These are phyloP conservation scores for Hyla sarda DNA, from an alignment of 2,113 vertebrate species.

Conservation along the genomic window DNA sequence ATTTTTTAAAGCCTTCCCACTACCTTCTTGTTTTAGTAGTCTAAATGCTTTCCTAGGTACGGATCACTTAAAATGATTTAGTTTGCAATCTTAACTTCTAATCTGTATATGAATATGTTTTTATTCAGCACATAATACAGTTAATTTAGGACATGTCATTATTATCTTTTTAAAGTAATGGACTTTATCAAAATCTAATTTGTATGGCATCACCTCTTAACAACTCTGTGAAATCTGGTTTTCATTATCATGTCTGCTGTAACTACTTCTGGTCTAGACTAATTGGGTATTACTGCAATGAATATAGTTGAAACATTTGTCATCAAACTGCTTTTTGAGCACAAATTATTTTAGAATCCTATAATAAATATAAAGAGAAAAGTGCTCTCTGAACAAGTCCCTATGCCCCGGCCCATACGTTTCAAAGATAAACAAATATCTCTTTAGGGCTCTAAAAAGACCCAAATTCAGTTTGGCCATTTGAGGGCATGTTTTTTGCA, in stretches of 20 bases:
- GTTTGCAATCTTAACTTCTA: neutral
- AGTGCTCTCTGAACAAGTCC: neutral
- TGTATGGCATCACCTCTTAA: neutral
- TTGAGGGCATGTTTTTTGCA: no score
- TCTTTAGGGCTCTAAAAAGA: no score
- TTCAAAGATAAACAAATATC: no score
- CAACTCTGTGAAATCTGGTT: neutral
- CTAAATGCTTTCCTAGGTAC: no score
- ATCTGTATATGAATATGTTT: neutral
- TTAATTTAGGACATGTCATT: neutral
- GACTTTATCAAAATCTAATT: slow-evolving; percentile 27
- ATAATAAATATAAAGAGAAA: neutral
- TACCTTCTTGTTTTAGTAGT: no score
- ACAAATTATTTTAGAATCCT: neutral
- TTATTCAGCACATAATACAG: neutral
- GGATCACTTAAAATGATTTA: neutral
- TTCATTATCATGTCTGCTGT: slow-evolving; percentile 29
- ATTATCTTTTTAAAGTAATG: slow-evolving; percentile 17
- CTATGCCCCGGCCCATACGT: no score
- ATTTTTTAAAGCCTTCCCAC: no score
- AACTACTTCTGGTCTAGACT: slow-evolving; percentile 15
- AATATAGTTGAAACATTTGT: neutral
- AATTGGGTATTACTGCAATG: neutral
- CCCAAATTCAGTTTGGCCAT: no score
- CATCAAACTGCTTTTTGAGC: neutral